Percentiles rank a stretch among this genome's conserved stretches.
Evolutionary conservation across 1,140 invertebrate species (phyloP).

Genomic region (Drosophila rufa): DNA sequence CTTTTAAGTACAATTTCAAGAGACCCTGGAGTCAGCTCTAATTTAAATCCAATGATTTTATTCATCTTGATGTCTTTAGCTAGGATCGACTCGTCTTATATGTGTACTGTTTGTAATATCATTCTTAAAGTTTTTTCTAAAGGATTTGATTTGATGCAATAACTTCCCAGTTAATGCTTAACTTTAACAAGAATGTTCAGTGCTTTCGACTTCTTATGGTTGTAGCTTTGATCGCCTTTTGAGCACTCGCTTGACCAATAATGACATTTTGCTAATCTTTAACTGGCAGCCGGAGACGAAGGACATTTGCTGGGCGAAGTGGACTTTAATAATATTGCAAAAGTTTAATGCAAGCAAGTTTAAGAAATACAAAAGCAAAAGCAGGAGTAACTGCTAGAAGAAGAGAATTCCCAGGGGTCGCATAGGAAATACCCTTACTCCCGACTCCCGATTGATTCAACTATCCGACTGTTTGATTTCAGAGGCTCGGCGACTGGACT

Average conservation of each 20-base stretch:
- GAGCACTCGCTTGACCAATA: conserved; percentile 41
- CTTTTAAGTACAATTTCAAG: too few species aligned
- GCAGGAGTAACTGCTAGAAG: conserved; percentile 9
- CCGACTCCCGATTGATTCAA: conserved; percentile 1
- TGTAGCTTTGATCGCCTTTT: conserved; percentile 48
- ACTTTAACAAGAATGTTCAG: background rate
- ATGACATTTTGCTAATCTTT: conserved; percentile 65
- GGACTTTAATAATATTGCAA: conserved; percentile 72
- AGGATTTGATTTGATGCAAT: too few species aligned
- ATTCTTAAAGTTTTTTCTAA: too few species aligned
- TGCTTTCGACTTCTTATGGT: background rate
- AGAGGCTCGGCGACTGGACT: background rate
- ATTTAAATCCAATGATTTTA: too few species aligned
- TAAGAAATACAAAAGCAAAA: conserved; percentile 40
- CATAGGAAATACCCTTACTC: conserved; percentile 8
- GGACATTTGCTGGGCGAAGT: conserved; percentile 38
- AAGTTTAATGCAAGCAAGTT: conserved; percentile 53
- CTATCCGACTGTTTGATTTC: background rate
- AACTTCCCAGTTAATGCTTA: too few species aligned
- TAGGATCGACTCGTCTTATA: too few species aligned
- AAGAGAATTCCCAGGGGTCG: conserved; percentile 1
- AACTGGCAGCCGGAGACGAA: conserved; percentile 37
- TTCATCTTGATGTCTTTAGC: too few species aligned
- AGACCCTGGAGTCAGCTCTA: too few species aligned
- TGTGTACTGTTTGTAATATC: too few species aligned